Conservation (phyloP, 2,797 vertebrate genomes). For the Anas capensis region DNA sequence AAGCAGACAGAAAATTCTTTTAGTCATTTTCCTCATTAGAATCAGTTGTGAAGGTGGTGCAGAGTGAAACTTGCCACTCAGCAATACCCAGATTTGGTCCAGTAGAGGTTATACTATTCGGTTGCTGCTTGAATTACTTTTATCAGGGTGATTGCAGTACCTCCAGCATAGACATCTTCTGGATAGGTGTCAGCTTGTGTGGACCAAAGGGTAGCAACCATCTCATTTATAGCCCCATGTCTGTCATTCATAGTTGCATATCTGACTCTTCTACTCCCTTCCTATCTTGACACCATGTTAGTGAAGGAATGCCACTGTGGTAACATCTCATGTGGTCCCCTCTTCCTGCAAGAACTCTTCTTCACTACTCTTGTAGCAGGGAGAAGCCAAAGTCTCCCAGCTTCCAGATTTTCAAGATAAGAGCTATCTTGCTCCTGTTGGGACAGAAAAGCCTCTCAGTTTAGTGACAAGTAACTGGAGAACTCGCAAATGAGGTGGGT, state of each 20-base stretch:
- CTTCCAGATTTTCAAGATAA: neutral
- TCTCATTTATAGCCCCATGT: neutral
- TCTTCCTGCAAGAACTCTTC: neutral
- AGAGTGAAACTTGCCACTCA: accelerated
- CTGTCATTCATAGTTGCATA: neutral
- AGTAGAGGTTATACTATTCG: accelerated
- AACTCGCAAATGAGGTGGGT: neutral
- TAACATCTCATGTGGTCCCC: neutral
- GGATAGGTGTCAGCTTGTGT: neutral
- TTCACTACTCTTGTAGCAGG: neutral
- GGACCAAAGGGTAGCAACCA: neutral
- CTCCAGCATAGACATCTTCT: accelerated
- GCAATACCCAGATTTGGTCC: neutral
- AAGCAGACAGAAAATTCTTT: neutral
- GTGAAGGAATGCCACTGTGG: neutral
- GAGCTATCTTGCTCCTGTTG: neutral
- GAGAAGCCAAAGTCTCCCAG: neutral
- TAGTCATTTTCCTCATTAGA: neutral
- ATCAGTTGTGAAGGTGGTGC: accelerated
- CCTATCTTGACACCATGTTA: accelerated
- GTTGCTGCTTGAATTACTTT: neutral
- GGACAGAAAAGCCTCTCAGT: neutral
- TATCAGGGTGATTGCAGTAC: neutral
- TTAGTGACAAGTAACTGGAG: neutral
- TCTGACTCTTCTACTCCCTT: neutral